Evolutionary conservation across 2,797 vertebrate genomes (phyloP).

Genomic region (Microctenopoma steveboyesi): DNA sequence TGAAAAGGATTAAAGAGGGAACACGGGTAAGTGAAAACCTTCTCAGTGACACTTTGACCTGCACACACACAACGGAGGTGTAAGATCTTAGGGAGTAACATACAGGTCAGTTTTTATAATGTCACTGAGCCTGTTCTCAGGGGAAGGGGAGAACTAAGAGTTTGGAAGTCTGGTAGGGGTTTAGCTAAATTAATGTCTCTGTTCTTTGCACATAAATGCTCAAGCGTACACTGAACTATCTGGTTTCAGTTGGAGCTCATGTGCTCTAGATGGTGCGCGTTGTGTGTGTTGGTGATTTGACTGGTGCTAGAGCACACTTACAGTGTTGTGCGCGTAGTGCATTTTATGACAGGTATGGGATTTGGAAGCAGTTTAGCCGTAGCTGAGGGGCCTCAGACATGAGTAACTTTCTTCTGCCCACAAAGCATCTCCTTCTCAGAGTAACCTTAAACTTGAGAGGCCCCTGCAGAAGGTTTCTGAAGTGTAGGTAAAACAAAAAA

Average conservation of each 20-base stretch:
- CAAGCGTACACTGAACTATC: not conserved
- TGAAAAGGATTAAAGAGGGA: slow-evolving; percentile 55
- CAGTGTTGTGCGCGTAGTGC: not conserved
- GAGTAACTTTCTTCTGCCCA: slow-evolving; percentile 17
- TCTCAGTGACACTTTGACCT: slow-evolving; percentile 57
- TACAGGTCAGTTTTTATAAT: slow-evolving; percentile 44
- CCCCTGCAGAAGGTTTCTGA: slow-evolving; percentile 8
- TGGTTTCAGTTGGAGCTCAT: not conserved
- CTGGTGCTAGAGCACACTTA: not conserved
- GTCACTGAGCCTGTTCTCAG: slow-evolving; percentile 25
- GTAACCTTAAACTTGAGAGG: slow-evolving; percentile 45
- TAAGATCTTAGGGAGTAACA: slow-evolving; percentile 40
- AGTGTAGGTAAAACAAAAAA: not conserved
- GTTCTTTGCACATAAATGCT: slow-evolving; percentile 4
- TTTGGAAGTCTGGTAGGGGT: not conserved
- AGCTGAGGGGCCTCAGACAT: slow-evolving; percentile 17
- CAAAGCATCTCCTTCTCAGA: slow-evolving; percentile 6
- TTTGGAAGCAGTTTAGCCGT: slow-evolving; percentile 2
- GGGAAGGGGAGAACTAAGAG: slow-evolving; percentile 6
- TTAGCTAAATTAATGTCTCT: not conserved
- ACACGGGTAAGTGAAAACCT: slow-evolving; percentile 57
- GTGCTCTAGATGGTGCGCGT: not conserved
- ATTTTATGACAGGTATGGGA: slow-evolving; percentile 3
- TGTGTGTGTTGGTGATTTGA: not conserved
- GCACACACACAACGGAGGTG: not conserved